Conservation (phyloP, 2,888 invertebrate species). For the Hanleya hanleyi region DNA sequence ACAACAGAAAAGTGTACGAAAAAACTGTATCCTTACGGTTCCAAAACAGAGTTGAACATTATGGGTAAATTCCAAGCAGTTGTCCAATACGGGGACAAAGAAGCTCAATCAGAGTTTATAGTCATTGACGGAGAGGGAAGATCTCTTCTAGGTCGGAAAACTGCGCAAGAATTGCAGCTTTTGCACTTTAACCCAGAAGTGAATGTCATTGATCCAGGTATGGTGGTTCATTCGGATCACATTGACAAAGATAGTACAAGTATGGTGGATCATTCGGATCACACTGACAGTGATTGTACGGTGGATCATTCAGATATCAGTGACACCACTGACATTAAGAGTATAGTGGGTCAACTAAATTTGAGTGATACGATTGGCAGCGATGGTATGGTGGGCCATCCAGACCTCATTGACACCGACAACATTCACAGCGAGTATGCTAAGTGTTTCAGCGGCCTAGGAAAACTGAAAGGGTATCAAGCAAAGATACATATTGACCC, state of each 20-base stretch:
- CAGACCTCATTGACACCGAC: too few species aligned
- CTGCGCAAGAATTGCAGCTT: not conserved
- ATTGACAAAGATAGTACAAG: too few species aligned
- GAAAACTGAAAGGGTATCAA: slow-evolving; percentile 27
- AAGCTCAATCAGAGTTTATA: not conserved
- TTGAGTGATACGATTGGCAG: too few species aligned
- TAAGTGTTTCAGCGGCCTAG: slow-evolving; percentile 28
- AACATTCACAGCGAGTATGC: slow-evolving; percentile 16
- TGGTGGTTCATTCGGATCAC: too few species aligned
- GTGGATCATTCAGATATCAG: too few species aligned
- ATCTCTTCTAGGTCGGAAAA: not conserved
- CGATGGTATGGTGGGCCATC: too few species aligned
- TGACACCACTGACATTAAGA: too few species aligned
- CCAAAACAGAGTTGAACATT: not conserved
- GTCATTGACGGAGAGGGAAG: slow-evolving; percentile 1
- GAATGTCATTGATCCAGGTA: not conserved
- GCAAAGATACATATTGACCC: slow-evolving; percentile 19
- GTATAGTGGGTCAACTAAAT: too few species aligned
- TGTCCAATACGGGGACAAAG: not conserved
- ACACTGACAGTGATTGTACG: too few species aligned
- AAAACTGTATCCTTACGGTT: slow-evolving; percentile 1
- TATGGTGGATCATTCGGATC: too few species aligned
- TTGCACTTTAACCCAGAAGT: not conserved
- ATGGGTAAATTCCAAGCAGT: not conserved
- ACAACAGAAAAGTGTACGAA: not conserved